These are phyloP conservation scores for Rousettus madagascariensis DNA, from an alignment of 2,797 vertebrate genomes.

Conservation along the genomic window DNA sequence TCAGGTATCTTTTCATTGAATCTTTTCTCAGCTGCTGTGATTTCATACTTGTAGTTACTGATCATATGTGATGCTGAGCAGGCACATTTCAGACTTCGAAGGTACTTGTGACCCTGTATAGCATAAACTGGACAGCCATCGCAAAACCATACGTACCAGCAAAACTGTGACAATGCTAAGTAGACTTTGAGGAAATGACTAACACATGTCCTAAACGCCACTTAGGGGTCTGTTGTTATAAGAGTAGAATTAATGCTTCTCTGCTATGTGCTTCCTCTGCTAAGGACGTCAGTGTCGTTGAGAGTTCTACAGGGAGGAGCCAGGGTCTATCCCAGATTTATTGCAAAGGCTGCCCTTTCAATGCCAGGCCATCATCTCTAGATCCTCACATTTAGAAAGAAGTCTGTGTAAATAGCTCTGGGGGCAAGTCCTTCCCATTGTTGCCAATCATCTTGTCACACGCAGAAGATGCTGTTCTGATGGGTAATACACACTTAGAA, in stretches of 20 bases:
- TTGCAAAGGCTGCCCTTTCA: background rate
- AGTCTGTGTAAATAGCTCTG: background rate
- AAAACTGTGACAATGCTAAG: background rate
- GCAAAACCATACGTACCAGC: background rate
- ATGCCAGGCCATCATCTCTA: background rate
- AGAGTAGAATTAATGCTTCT: background rate
- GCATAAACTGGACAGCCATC: background rate
- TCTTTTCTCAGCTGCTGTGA: background rate
- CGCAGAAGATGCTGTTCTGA: background rate
- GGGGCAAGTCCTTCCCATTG: background rate
- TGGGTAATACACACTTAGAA: background rate
- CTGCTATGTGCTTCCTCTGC: background rate
- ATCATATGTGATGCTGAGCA: background rate
- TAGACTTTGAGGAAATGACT: conserved; percentile 35
- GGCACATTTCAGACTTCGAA: background rate
- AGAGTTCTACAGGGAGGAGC: background rate
- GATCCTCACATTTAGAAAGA: background rate
- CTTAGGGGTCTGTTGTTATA: background rate
- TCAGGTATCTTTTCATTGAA: background rate
- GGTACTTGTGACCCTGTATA: background rate
- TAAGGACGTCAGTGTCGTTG: background rate
- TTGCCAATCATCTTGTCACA: background rate
- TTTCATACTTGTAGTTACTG: background rate
- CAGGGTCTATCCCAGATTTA: background rate
- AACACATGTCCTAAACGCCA: background rate